Percentiles rank a stretch among this genome's conserved stretches.
These are phyloP conservation scores for Ardeotis arabs DNA, from an alignment of 2,113 vertebrate genomes.

Conservation along the genomic window DNA sequence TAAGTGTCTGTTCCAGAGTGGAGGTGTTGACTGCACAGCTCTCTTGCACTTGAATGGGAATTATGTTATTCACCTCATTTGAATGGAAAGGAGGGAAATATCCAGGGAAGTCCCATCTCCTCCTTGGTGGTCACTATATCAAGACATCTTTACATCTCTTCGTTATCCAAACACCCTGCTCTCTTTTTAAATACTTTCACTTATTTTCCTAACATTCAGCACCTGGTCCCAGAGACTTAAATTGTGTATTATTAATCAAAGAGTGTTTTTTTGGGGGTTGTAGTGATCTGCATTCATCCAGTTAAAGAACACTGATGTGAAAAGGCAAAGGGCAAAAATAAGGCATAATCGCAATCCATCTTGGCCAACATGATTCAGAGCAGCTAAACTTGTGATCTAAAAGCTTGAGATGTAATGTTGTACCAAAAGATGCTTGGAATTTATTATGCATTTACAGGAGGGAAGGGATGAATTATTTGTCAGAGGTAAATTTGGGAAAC, in stretches of 20 bases:
- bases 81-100: not conserved
- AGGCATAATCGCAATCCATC: not conserved
- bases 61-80: not conserved
- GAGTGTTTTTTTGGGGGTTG: not conserved
- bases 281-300: not conserved
- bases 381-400: not conserved
- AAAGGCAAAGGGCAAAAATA: not conserved
- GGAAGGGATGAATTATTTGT: not conserved
- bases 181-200: not conserved
- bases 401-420: not conserved
- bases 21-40: not conserved
- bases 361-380: accelerated
- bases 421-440: not conserved
- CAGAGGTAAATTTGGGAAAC: not conserved
- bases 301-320: not conserved
- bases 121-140: not conserved
- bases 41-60: not conserved
- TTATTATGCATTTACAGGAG: not conserved
- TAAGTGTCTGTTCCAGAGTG: not conserved
- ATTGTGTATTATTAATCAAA: not conserved
- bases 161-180: not conserved
- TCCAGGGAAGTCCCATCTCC: not conserved
- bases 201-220: not conserved
- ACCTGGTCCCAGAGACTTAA: not conserved
- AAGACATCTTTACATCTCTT: not conserved